Evolutionary conservation across 2,888 invertebrate species (phyloP).

Genomic region (Cerastis rubricosa): DNA sequence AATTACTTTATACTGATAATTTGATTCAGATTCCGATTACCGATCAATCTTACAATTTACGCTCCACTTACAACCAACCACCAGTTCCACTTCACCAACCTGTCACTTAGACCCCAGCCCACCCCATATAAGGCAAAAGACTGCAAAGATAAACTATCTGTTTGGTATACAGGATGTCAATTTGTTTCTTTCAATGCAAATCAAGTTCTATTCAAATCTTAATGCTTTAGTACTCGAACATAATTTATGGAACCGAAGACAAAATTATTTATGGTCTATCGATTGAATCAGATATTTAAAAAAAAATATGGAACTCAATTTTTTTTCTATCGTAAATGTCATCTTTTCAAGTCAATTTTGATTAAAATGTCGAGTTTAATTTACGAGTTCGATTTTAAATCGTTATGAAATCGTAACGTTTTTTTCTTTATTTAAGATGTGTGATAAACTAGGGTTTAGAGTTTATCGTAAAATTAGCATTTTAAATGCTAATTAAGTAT

Average conservation of each 20-base stretch:
- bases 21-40: background rate
- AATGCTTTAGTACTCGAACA: constrained; percentile 43
- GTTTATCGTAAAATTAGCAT: constrained; percentile 15
- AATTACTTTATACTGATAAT: background rate
- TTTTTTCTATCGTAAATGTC: constrained; percentile 37
- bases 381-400: constrained; percentile 42
- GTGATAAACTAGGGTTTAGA: background rate
- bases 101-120: constrained; percentile 38
- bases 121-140: constrained; percentile 39
- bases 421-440: background rate
- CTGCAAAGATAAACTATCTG: constrained; percentile 47
- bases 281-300: constrained; percentile 18
- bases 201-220: constrained; percentile 56
- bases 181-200: constrained; percentile 64
- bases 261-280: constrained; percentile 49
- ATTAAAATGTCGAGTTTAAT: constrained; percentile 58
- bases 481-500: constrained; percentile 1
- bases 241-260: constrained; percentile 52
- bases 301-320: constrained; percentile 45
- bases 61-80: constrained; percentile 15
- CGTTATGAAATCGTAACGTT: constrained; percentile 27
- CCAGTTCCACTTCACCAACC: constrained; percentile 2
- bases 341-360: constrained; percentile 44
- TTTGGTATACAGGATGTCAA: constrained; percentile 48
- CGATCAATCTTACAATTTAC: constrained; percentile 28